Percentiles rank a stretch among this genome's conserved stretches.
These are phyloP conservation scores for Cynocephalus volans DNA, from an alignment of 2,113 vertebrate species.

Conservation along the genomic window DNA sequence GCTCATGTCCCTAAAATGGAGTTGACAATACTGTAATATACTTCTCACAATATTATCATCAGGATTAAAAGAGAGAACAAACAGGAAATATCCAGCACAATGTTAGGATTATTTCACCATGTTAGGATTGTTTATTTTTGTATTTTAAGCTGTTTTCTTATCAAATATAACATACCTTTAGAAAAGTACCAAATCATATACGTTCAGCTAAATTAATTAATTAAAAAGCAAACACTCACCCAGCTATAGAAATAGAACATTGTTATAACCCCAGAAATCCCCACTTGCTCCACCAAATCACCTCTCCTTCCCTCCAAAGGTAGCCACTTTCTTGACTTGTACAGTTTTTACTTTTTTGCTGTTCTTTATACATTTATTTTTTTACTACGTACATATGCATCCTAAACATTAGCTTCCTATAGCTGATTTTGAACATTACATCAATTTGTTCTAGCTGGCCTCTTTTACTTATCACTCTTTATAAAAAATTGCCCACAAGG, in stretches of 20 bases:
- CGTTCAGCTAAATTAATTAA: neutral
- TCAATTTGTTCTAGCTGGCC: neutral
- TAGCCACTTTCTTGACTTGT: neutral
- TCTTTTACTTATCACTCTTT: neutral
- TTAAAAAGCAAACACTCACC: constrained; percentile 29
- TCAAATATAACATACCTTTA: neutral
- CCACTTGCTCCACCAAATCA: neutral
- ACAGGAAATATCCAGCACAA: neutral
- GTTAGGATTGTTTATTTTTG: neutral
- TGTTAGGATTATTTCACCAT: neutral
- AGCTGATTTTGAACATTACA: constrained; percentile 37
- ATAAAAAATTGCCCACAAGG: neutral
- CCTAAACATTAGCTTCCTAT: neutral
- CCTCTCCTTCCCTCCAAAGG: neutral
- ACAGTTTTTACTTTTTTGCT: neutral
- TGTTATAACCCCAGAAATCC: neutral
- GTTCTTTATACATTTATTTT: neutral
- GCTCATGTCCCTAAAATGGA: neutral
- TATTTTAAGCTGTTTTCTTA: neutral
- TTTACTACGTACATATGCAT: neutral
- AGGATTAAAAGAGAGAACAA: constrained; percentile 28
- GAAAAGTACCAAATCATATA: neutral
- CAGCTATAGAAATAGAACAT: constrained; percentile 3
- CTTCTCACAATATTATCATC: neutral
- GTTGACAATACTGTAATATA: neutral